Percentiles rank a stretch among this genome's conserved stretches.
phyloP scores from a whole-genome alignment of 2,113 vertebrate species.

The Pao palembangensis region DNA sequence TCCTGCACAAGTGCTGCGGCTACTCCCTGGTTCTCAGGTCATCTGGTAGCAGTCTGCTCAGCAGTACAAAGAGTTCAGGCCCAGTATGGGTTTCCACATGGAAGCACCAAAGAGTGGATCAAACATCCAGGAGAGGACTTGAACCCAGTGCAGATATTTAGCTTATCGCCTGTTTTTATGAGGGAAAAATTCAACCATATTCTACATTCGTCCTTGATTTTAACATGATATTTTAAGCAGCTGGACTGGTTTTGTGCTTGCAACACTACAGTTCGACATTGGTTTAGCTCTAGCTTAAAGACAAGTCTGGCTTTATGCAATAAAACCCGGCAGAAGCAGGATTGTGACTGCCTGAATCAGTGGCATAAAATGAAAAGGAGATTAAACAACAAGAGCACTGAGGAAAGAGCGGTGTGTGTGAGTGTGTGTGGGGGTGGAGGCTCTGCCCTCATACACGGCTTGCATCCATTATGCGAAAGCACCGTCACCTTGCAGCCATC shows the following conservation, averaged over 20 bases:
- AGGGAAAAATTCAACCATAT: not conserved
- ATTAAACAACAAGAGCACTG: not conserved
- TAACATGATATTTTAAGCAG: not conserved
- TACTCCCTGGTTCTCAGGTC: not conserved
- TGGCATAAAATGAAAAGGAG: not conserved
- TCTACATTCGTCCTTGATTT: not conserved
- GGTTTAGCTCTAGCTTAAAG: too few relatives aligned
- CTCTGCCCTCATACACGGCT: not conserved
- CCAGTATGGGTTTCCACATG: constrained; percentile 11
- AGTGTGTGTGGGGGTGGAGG: constrained; percentile 1
- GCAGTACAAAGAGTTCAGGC: constrained; percentile 3
- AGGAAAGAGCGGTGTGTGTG: not conserved
- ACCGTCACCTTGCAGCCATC: constrained; percentile 46
- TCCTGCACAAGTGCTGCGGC: not conserved
- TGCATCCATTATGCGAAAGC: constrained; percentile 29
- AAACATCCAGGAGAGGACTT: not conserved
- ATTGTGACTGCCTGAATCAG: too few relatives aligned
- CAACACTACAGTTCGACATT: too few relatives aligned
- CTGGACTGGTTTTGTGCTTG: not conserved
- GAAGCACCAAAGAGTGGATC: not conserved
- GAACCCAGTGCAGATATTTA: not conserved
- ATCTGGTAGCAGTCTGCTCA: constrained; percentile 13
- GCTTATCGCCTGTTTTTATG: not conserved
- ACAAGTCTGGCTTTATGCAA: too few relatives aligned
- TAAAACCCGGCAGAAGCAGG: too few relatives aligned